Base-by-base conservation (phyloP, 2,113 vertebrate species). In the Pipa parva region DNA sequence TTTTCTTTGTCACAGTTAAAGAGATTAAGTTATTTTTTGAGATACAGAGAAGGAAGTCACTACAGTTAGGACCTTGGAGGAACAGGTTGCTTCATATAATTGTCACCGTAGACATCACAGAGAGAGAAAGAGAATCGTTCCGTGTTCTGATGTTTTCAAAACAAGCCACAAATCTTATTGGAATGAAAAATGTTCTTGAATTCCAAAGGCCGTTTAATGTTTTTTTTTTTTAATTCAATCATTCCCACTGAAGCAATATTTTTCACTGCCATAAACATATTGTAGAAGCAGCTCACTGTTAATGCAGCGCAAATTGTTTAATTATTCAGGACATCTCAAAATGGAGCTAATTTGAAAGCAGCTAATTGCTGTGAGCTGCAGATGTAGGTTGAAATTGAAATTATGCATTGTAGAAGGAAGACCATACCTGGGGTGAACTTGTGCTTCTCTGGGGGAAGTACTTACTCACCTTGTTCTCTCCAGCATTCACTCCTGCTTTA, bases 341-440 rank as follows among this genome's bases (percentile, higher is more conserved):
- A 29, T 70, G 60, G 60, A 70, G 66, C 61, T 70, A 33, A 70
- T 70, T 61, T 70, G 66, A 54, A 58, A 45, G 45, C 49, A 31
- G 46, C 54, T 70, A 70, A 70, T 70, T 70, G 66, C 66, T 52
- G 18, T 36, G n/a, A 45, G 31, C 58, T 70, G 57, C 33, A 51
- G 49, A 60, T 18, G 66, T 61, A 33, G 57, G 21, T 58, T 25
- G 48, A 25, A 25, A 48, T 49, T 36, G 58, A 61, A 70, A 70
- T 61, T 13, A 61, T 60, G 66, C 61, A 61, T 70, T 70, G 66
- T 70, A 61, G 61, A 69, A 70, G 48, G 48, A 70, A 70, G 66
- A 58, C 66, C 48, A 70, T 61, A 39, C 66, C 66, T 54, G 58
- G 66, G 22, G 66, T 54, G 66, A 70, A 54, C 58, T 49, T n/a